Base-by-base conservation (phyloP, 2,797 vertebrate species). In the Etheostoma perlongum region DNA sequence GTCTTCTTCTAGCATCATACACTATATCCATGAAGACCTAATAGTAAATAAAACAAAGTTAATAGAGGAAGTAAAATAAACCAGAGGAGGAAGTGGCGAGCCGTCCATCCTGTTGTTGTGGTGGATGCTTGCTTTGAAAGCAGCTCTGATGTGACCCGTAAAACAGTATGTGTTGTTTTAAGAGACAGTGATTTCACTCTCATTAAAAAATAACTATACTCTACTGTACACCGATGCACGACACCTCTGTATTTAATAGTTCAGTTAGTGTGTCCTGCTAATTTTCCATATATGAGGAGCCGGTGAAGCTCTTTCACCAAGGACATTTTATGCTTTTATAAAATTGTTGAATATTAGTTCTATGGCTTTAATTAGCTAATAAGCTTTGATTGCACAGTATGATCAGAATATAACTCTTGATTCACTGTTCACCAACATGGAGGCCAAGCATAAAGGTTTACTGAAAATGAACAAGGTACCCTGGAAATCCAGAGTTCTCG, bases 121-220 rank as follows among this genome's bases (percentile, higher is more conserved):
- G 72, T 64, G 80, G 78, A 90, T 88, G 84, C 84, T 92, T 85
- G 88, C 94, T 95, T 95, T 95, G 93, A 95, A 95, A 88, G 60
- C 71, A 69, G 84, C 90, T 72, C 90, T 81, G 87, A 84, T 81
- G 90, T 86, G 92, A 87, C 90, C 88, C 65, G 92, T 95, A 94
- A 95, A 96, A 95, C 95, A 94, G 94, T 92, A 48, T 93, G 94
- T 69, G 88, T 80, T 74, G 89, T 83, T 94, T 94, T 91, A 94
- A 93, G 88, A 92, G 89, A 85, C 84, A 76, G 86, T 88, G 89
- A 94, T 92, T 92, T 92, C 85, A 87, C 89, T 92, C 92, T 89
- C 86, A 87, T 96, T 95, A 95, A 94, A 78, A 78, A 79, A 82
- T 81, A 90, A 92, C 82, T 74, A 67, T 76, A 59, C 81, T 81